Base-by-base conservation (phyloP, 1,140 invertebrate species). In the Drosophila punjabiensis region DNA sequence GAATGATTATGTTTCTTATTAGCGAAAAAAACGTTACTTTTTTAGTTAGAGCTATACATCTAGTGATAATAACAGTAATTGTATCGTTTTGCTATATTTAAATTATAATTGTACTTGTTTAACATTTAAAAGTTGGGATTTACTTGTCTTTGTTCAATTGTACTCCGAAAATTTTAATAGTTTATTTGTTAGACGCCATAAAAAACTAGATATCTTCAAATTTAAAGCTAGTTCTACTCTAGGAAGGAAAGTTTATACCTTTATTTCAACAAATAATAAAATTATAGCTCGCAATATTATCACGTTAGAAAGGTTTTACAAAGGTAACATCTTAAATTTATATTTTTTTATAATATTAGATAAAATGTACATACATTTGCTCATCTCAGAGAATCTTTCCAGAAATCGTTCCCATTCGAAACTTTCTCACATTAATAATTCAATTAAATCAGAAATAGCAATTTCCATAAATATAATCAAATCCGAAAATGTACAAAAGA, bases 391-490 rank as follows among this genome's bases (percentile, higher is more conserved):
- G 3, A 16, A 48, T 28, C 14, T 9, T 28, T 48, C 13, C 18
- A 20, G 18, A 20, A 24, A 20, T 5, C 4, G 4, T 5, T 55
- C 14, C 32, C 13, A 35, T 20, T 20, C 13, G 9, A 8, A 24
- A 45, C 4, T 58, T 81, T 81, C 63, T 55, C 79, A 76, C 70
- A 81, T 13, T 28, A 5, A 3, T 16, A 14, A n/a, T n/a, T n/a
- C 11, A n/a, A 52, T 33, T 33, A 28, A 62, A 74, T 63, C 55
- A 30, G 10, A 33, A 55, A 33, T 47, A 1, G 24, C 5, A 14
- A 81, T 78, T 78, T 61, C 33, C 77, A 85, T 70, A 78, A 68
- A 45, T 50, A 74, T 41, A 69, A 77, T 77, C 37, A 71, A 71
- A 50, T 39, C 16, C 13, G 32, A 65, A 39, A 16, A 9, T n/a